Base-by-base conservation (phyloP, 1,140 invertebrate genomes). In the Pogonomyrmex barbatus region DNA sequence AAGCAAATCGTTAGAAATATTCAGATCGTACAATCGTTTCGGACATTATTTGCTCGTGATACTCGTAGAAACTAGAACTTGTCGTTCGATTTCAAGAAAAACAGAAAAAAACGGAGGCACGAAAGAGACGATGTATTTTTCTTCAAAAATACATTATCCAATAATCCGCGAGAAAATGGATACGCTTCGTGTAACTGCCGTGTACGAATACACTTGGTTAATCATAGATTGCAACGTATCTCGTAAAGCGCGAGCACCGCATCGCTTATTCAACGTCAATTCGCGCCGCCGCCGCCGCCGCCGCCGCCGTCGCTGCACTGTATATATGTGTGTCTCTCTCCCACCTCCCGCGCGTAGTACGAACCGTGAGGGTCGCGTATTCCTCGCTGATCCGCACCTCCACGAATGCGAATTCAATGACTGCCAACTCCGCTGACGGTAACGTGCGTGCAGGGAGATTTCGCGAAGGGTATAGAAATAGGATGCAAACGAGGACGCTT, bases 401-500 rank as follows among this genome's bases (percentile, higher is more conserved):
- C 9, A 14, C 63, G 47, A 79, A 54, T 24, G 50, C 71, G 39
- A 87, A 87, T 87, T 83, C 86, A 78, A 82, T 73, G 79, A 73
- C 70, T 88, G 77, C 85, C 63, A 75, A 78, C 75, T 81, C 45
- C 45, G 42, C 47, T 56, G 33, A 47, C 52, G 75, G 33, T 71
- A 81, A 83, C 87, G 87, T 75, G 78, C 83, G 79, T 56, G 60
- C 50, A 65, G 68, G 67, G 70, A 63, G 73, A 86, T 86, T 89
- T 79, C 62, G 67, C 87, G 84, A 75, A 47, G 50, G 56, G 79
- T 84, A 87, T 88, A 90, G 85, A 89, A 90, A 91, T 91, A 87
- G 88, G 73, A 88, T 86, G 91, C 86, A 92, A 92, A 93, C 89
- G 89, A 89, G 88, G 70, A 60, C 36, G 86, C 91, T 92, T 92